Percentiles rank a stretch among this genome's conserved stretches.
These are phyloP conservation scores for Pogonocichla stellata DNA, from an alignment of 2,113 vertebrate genomes.

Conservation along the genomic window DNA sequence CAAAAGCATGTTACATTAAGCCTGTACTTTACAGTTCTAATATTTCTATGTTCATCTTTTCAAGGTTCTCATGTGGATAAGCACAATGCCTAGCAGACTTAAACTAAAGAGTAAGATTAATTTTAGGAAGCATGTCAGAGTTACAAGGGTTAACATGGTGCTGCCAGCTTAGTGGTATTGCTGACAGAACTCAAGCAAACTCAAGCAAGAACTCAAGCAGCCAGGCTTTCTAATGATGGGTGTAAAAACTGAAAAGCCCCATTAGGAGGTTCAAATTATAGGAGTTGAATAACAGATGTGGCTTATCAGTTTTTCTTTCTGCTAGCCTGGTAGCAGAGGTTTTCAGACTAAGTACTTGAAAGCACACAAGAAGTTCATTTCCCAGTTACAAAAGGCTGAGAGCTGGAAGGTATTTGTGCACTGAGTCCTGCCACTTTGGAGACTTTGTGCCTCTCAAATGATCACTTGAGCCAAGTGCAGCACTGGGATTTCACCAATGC, in stretches of 20 bases:
- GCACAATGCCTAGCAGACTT: not conserved
- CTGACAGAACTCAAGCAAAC: not conserved
- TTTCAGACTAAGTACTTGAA: not conserved
- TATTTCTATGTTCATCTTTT: not conserved
- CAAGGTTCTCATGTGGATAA: not conserved
- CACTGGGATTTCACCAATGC: conserved; percentile 16
- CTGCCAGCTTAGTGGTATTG: not conserved
- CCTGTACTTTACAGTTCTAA: not conserved
- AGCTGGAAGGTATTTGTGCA: not conserved
- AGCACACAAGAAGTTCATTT: not conserved
- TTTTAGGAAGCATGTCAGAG: not conserved
- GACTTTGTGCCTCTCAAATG: not conserved
- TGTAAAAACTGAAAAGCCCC: not conserved
- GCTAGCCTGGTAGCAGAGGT: not conserved
- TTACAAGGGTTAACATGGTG: not conserved
- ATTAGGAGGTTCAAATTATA: not conserved
- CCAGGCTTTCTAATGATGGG: not conserved
- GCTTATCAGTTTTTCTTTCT: not conserved
- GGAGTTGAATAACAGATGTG: not conserved
- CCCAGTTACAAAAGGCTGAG: not conserved
- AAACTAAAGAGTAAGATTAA: not conserved
- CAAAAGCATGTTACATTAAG: not conserved
- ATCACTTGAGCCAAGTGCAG: not conserved
- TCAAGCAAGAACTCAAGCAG: not conserved
- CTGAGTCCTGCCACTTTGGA: not conserved